phyloP scores from a whole-genome alignment of 2,888 invertebrate genomes.

The Pandemis heparana region DNA sequence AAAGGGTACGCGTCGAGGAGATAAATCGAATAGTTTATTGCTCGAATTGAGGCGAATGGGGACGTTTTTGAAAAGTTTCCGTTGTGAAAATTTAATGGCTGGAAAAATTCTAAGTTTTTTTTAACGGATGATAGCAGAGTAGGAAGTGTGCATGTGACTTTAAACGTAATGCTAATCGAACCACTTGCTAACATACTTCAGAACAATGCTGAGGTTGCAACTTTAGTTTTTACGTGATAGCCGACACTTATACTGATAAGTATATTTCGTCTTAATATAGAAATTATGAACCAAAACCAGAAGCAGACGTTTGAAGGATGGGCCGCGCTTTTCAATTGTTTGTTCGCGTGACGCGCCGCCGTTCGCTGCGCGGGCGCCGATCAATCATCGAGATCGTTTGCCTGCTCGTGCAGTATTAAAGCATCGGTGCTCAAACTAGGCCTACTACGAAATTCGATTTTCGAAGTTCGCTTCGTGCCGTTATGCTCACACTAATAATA shows the following conservation, averaged over 20 bases:
- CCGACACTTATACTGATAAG: neutral
- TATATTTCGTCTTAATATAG: slow-evolving; percentile 1
- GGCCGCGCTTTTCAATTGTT: slow-evolving; percentile 29
- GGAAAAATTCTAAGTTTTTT: slow-evolving; percentile 13
- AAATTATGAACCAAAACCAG: neutral
- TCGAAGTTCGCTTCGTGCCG: no score
- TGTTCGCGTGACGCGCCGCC: slow-evolving; percentile 26
- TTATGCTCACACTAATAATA: no score
- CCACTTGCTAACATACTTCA: no score
- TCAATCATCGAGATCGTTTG: slow-evolving; percentile 40
- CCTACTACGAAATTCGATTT: no score
- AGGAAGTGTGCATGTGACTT: no score
- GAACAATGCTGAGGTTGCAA: no score
- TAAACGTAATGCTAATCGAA: no score
- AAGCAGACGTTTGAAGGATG: slow-evolving; percentile 4
- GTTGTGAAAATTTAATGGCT: slow-evolving; percentile 14
- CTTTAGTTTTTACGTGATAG: no score
- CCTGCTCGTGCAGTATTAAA: neutral
- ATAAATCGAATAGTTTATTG: slow-evolving; percentile 53
- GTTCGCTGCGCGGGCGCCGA: slow-evolving; percentile 36
- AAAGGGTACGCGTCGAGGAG: slow-evolving; percentile 48
- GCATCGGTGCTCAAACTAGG: slow-evolving; percentile 22
- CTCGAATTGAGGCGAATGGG: slow-evolving; percentile 43
- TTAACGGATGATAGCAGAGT: neutral
- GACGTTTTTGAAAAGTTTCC: slow-evolving; percentile 39